A percentile compares a stretch with the other conserved stretches of the same genome.
Evolutionary conservation across 2,888 invertebrate species (phyloP).

Genomic region (Saturnia japonica): DNA sequence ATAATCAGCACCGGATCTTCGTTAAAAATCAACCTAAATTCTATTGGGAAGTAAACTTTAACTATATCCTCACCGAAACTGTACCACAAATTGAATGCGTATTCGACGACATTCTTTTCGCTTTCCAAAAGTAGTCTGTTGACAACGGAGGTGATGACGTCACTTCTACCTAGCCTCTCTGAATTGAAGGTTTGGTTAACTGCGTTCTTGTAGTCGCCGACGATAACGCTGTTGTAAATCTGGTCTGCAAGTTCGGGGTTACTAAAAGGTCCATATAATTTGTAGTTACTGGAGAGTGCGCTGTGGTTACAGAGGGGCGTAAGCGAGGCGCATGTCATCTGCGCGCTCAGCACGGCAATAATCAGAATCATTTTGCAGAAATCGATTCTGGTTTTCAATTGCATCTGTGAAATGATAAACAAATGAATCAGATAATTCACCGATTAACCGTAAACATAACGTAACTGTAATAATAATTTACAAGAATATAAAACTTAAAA

Average conservation of each 20-base stretch:
- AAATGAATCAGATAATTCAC: not conserved
- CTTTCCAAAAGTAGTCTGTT: slow-evolving; percentile 6
- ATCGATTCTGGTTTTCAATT: not conserved
- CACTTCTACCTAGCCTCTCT: slow-evolving; percentile 9
- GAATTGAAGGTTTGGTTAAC: slow-evolving; percentile 2
- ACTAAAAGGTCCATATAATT: not conserved
- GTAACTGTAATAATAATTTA: no score
- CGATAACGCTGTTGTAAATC: slow-evolving; percentile 9
- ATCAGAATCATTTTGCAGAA: not conserved
- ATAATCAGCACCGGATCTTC: slow-evolving; percentile 1
- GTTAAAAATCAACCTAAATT: slow-evolving; percentile 18
- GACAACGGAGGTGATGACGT: not conserved
- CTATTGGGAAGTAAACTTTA: slow-evolving; percentile 15
- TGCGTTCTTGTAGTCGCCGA: slow-evolving; percentile 13
- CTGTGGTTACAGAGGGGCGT: not conserved
- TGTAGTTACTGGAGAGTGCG: not conserved
- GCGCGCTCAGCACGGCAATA: not conserved
- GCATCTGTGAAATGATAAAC: not conserved
- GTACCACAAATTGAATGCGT: slow-evolving; percentile 23
- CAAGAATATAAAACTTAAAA: no score
- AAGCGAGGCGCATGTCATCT: not conserved
- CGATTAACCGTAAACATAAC: not conserved
- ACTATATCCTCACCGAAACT: slow-evolving; percentile 12
- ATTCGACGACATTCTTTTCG: slow-evolving; percentile 12
- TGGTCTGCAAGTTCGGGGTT: not conserved